These are phyloP conservation scores for Holothuria glaberrima DNA, from an alignment of 35 echinoderm and acorn worm genomes.

Conservation along the genomic window DNA sequence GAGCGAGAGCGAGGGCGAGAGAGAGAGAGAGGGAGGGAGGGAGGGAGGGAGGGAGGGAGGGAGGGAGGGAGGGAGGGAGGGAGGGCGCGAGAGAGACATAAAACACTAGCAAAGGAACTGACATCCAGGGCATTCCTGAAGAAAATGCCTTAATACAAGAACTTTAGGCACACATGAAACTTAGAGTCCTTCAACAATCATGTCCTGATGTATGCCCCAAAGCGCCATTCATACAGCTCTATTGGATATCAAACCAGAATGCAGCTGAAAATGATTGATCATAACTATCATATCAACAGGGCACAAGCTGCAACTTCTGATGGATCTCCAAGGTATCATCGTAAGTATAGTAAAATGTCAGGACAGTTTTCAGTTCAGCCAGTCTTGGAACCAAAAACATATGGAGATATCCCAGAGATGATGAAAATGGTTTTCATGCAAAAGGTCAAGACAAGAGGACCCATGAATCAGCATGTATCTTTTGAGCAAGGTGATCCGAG, in stretches of 20 bases:
- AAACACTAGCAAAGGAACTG: background rate
- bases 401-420: background rate
- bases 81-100: conserved; percentile 30
- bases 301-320: conserved; percentile 8
- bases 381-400: conserved; percentile 15
- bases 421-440: conserved; percentile 25
- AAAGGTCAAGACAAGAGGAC: background rate
- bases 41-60: background rate
- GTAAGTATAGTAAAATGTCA: background rate
- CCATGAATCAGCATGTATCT: conserved; percentile 31
- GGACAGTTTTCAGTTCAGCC: conserved; percentile 22
- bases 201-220: conserved; percentile 64
- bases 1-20: conserved; percentile 13
- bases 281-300: conserved; percentile 39
- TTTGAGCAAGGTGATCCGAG: background rate
- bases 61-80: conserved; percentile 4
- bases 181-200: conserved; percentile 65
- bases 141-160: conserved; percentile 33
- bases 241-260: conserved; percentile 3
- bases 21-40: conserved; percentile 17
- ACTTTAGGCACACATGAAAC: conserved; percentile 60
- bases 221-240: conserved; percentile 59
- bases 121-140: background rate
- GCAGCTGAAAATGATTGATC: conserved; percentile 15
- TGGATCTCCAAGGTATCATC: background rate